Evolutionary conservation across 2,797 vertebrate species (phyloP), one percentile per base, ranked within the genome.

Genomic region (Somateria mollissima): DNA sequence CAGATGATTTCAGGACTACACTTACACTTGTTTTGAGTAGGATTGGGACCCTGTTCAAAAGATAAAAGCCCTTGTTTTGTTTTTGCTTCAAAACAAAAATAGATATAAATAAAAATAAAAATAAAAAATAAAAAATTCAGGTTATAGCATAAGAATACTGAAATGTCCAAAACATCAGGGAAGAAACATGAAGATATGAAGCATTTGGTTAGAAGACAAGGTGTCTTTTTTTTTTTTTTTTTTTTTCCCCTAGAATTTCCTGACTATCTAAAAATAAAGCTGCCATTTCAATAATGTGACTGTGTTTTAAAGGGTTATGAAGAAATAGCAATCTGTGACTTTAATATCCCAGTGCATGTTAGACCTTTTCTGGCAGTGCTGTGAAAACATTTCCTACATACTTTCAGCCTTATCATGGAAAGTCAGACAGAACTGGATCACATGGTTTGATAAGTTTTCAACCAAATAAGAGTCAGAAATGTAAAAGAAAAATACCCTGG

Each of bases 391-490:
- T 97, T 97, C 97, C 96, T 97, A 95, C 97, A 98, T 98, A 97
- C 92, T 98, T 98, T 97, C 89, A 92, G 85, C 65, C 97, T 97
- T 98, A 97, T 98, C 97, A 96, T 97, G 97, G 97, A 97, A 98
- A 98, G 95, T 95, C 94, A 97, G 95, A 97, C 97, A 97, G 94
- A 81, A 95, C 74, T 47, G 94, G 95, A 97, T 98, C 97, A 97
- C 98, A 98, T 96, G 97, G 90, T 94, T 71, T 92, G 92, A 93
- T 96, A 97, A 96, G 91, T 95, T 97, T 98, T 97, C 97, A 97
- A 97, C 93, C 97, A 97, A 98, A 96, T 97, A 97, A 97, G 97
- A 98, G 94, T 97, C 97, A 98, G 96, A 98, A 98, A 98, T 98
- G 95, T 96, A 98, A 96, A 97, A 97, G 96, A 96, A 98, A 98